phyloP scores from a whole-genome alignment of 2,113 vertebrate genomes.

The Gobio gobio region DNA sequence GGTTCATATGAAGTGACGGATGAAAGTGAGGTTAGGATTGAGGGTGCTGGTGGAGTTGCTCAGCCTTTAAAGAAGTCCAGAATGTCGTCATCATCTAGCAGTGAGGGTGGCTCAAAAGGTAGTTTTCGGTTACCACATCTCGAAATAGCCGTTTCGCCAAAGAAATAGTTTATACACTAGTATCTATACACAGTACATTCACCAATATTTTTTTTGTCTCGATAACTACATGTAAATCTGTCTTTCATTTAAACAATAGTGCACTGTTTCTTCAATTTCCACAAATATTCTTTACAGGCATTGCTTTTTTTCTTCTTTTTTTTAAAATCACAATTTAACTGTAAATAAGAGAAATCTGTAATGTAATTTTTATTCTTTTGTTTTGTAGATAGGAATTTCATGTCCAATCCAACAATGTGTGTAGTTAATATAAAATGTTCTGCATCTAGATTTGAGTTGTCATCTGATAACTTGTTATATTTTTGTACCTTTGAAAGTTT shows the following conservation, averaged over 20 bases:
- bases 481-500: constrained; percentile 65
- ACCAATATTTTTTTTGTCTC: neutral
- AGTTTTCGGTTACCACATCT: constrained; percentile 79
- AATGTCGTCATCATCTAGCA: constrained; percentile 87
- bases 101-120: constrained; percentile 82
- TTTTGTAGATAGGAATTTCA: constrained; percentile 81
- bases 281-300: constrained; percentile 37
- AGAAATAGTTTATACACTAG: constrained; percentile 75
- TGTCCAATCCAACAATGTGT: constrained; percentile 67
- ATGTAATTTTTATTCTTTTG: constrained; percentile 74
- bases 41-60: constrained; percentile 72
- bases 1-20: constrained; percentile 92
- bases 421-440: constrained; percentile 57
- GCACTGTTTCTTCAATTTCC: constrained; percentile 40
- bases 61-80: constrained; percentile 79
- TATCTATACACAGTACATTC: constrained; percentile 45
- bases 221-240: constrained; percentile 31
- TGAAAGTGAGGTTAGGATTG: constrained; percentile 73
- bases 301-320: constrained; percentile 66
- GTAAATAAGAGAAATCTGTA: constrained; percentile 83
- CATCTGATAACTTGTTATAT: constrained; percentile 69
- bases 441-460: constrained; percentile 38
- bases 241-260: constrained; percentile 52
- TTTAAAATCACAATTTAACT: constrained; percentile 68
- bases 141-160: constrained; percentile 82